These are phyloP conservation scores for Phania funesta DNA, from an alignment of 2,888 invertebrate species.

Conservation along the genomic window DNA sequence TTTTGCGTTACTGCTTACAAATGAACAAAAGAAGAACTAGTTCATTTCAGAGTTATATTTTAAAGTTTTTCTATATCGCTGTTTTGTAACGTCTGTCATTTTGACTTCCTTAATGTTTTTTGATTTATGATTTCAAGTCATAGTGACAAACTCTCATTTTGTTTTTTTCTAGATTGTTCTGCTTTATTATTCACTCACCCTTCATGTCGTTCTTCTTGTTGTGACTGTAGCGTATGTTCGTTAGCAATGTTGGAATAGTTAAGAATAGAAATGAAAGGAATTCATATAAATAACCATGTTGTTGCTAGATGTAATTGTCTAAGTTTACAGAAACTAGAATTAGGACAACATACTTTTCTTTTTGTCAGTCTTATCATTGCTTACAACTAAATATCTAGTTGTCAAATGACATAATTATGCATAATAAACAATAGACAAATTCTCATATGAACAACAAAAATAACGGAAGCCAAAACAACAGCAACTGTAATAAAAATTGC, in stretches of 20 bases:
- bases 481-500: conserved; percentile 1
- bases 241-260: conserved; percentile 45
- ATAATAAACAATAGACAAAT: conserved; percentile 59
- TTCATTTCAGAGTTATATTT: conserved; percentile 18
- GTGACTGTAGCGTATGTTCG: conserved; percentile 3
- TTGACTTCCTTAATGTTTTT: conserved; percentile 48
- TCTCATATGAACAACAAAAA: conserved; percentile 28
- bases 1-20: background rate
- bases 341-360: conserved; percentile 30
- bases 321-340: background rate
- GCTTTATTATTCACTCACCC: conserved; percentile 19
- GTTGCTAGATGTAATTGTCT: background rate
- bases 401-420: conserved; percentile 62
- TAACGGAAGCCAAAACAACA: conserved; percentile 4
- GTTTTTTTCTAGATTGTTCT: conserved; percentile 9
- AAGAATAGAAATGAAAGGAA: conserved; percentile 24
- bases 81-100: conserved; percentile 35
- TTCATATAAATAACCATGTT: conserved; percentile 24
- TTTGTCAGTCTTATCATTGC: conserved; percentile 25
- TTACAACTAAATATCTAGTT: conserved; percentile 50
- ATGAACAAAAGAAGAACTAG: background rate
- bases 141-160: conserved; percentile 48
- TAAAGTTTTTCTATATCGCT: background rate
- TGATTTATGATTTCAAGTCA: conserved; percentile 57
- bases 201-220: background rate